phyloP scores from a whole-genome alignment of 2,888 invertebrate species.

The Linhomoeus sp. region DNA sequence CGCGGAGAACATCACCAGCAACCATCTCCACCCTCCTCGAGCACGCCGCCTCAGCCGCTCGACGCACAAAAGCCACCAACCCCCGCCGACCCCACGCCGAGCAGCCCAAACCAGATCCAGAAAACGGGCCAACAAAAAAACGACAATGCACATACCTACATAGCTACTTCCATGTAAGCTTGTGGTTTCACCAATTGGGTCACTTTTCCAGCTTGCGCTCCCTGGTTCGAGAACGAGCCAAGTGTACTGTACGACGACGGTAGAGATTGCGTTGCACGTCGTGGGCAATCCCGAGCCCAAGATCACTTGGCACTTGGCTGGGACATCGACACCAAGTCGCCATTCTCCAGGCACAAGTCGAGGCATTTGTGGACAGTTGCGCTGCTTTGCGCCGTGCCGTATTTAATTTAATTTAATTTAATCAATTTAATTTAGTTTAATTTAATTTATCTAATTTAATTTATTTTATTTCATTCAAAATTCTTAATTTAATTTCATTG shows the following conservation, averaged over 20 bases:
- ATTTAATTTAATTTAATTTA: no score
- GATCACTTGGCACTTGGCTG: constrained; percentile 46
- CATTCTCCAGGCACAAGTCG: background rate
- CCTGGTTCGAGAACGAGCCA: constrained; percentile 45
- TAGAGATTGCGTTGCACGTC: constrained; percentile 74
- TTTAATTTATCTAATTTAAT: no score
- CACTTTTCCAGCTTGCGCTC: constrained; percentile 26
- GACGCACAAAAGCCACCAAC: constrained; percentile 27
- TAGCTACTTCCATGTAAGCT: background rate
- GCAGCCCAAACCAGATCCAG: constrained; percentile 25
- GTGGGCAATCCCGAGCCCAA: constrained; percentile 89
- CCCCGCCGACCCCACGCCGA: constrained; percentile 22
- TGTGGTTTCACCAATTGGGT: background rate
- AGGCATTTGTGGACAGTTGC: background rate
- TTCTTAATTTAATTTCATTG: no score
- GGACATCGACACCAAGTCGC: constrained; percentile 18
- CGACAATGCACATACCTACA: no score
- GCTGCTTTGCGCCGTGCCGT: no score
- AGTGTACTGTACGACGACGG: constrained; percentile 75
- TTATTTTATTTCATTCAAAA: no score
- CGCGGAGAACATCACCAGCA: constrained; percentile 91
- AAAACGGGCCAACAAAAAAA: constrained; percentile 25
- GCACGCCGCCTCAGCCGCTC: constrained; percentile 36
- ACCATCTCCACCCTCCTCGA: constrained; percentile 83
- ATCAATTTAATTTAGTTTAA: no score